Base-by-base conservation (phyloP, 1,140 invertebrate species). In the Pogonognathellus flavescens region DNA sequence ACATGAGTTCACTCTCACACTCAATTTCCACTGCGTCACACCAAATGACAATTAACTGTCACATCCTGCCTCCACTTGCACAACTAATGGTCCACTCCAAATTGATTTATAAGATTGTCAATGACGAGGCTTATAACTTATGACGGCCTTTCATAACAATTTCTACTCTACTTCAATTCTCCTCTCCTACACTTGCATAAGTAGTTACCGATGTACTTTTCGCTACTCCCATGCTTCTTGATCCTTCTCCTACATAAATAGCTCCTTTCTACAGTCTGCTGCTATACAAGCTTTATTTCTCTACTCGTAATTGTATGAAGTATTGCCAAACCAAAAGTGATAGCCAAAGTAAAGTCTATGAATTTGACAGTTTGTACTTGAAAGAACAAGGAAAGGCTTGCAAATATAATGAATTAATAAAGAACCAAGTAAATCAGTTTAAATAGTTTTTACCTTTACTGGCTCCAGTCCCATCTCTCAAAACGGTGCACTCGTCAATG, bases 401-500 rank as follows among this genome's bases (percentile, higher is more conserved):
- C 31, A 41, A 41, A 41, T 41, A 41, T 41, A 41, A 6, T 41
- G 31, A 41, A 41, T 41, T 41, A 41, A 41, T 41, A 41, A 41
- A 41, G 1, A 57, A 41, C 31, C 6, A 41, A 41, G 6, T 13
- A 66, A 76, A 49, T 50, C 13, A 18, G 31, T 76, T 31, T 25
- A 11, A 52, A 72, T n/a, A 16, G 13, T 52, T 9, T 84, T 53
- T 86, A 88, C 88, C 88, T 88, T 83, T 86, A 90, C 97, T 98
- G 90, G 96, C 95, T 14, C 96, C 96, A 89, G 95, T 95, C 80
- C 96, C 95, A 91, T 99, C 98, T 88, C 98, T 92, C 70, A 99
- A 93, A 87, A 99, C 98, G 20, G 98, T 99, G 90, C 98, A 99
- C 92, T 99, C 98, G 91, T 99, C 98, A 88, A 99, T 99, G 25